Evolutionary conservation across 2,797 vertebrate species (phyloP).

Genomic region (Helostoma temminkii): DNA sequence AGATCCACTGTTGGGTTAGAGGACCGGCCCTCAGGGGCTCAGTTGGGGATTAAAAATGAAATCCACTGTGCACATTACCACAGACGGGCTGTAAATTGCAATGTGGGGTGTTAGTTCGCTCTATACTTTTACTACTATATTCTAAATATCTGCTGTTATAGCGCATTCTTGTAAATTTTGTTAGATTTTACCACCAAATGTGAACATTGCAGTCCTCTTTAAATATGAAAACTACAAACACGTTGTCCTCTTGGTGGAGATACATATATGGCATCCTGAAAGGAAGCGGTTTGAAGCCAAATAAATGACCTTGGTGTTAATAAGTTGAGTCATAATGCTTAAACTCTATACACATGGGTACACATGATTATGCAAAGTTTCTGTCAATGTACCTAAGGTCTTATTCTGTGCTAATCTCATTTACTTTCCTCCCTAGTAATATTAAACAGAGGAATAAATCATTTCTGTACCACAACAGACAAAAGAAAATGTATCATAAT

Average conservation of each 20-base stretch:
- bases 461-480: background rate
- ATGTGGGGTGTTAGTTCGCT: conserved; percentile 24
- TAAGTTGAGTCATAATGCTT: background rate
- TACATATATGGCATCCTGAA: background rate
- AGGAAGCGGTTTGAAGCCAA: background rate
- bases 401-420: background rate
- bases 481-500: background rate
- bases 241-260: background rate
- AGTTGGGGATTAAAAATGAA: conserved; percentile 69
- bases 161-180: background rate
- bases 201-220: background rate
- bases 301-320: background rate
- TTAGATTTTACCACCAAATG: background rate
- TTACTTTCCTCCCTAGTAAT: background rate
- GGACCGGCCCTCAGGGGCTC: conserved; percentile 51
- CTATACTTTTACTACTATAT: background rate
- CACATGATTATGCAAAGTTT: background rate
- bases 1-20: conserved; percentile 77
- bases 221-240: background rate
- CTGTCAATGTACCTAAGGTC: background rate
- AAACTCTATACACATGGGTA: background rate
- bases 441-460: conserved; percentile 1
- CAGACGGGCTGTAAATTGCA: conserved; percentile 39
- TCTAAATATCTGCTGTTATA: background rate
- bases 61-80: conserved; percentile 64